These are phyloP conservation scores for Acanthosepion pharaonis DNA, from an alignment of 2,888 invertebrate species.

Conservation along the genomic window DNA sequence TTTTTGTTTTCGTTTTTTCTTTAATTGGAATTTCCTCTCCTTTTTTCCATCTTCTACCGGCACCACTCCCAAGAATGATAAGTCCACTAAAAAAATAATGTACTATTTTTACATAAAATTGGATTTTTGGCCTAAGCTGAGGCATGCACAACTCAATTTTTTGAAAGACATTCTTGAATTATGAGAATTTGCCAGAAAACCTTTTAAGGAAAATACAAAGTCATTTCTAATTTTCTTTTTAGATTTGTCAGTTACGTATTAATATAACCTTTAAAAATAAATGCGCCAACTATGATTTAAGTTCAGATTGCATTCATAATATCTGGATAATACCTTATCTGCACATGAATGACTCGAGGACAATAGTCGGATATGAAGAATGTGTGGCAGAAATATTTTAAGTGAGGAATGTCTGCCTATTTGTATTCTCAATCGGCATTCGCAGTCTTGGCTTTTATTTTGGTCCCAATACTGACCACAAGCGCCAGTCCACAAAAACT, in stretches of 20 bases:
- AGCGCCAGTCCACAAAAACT: no score
- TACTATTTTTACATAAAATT: neutral
- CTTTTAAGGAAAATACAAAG: neutral
- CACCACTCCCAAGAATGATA: neutral
- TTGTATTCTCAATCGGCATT: no score
- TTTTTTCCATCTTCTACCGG: neutral
- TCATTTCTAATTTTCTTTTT: no score
- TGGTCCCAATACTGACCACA: no score
- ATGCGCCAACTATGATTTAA: neutral
- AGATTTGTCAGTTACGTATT: no score
- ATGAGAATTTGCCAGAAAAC: neutral
- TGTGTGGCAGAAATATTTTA: no score
- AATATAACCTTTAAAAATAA: no score
- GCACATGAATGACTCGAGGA: neutral
- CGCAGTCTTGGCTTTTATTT: no score
- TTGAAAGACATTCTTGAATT: neutral
- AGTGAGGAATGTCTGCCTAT: no score
- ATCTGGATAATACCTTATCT: neutral
- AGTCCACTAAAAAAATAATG: neutral
- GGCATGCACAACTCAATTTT: neutral
- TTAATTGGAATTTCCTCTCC: no score
- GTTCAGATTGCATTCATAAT: neutral
- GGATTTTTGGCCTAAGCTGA: neutral
- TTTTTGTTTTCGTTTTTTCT: no score
- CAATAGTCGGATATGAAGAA: no score